phyloP scores from a whole-genome alignment of 2,797 vertebrate genomes.

The Remorina albescens region DNA sequence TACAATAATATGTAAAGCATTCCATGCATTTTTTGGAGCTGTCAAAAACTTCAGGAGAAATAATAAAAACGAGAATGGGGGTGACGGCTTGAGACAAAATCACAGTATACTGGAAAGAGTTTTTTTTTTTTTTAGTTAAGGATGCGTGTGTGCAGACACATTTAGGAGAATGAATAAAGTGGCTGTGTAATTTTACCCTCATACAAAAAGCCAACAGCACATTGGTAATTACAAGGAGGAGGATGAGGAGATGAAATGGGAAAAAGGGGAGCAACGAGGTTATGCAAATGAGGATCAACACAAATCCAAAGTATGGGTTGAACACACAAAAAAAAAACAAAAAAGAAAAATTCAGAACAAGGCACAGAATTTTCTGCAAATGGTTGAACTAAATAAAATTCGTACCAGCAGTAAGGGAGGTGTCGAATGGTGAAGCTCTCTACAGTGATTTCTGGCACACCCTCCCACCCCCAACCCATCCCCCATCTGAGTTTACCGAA shows the following conservation, averaged over 20 bases:
- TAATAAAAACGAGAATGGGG: constrained; percentile 19
- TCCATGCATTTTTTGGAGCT: constrained; percentile 76
- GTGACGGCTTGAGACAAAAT: constrained; percentile 78
- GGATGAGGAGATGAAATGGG: constrained; percentile 54
- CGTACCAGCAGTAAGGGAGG: constrained; percentile 90
- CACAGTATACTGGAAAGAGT: constrained; percentile 83
- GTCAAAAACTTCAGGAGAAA: constrained; percentile 48
- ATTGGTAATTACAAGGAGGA: constrained; percentile 65
- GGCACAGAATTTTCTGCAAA: constrained; percentile 99
- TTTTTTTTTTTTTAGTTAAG: constrained; percentile 73
- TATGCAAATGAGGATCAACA: constrained; percentile 69
- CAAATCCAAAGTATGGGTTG: constrained; percentile 78
- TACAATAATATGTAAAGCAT: constrained; percentile 77
- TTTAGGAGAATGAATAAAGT: constrained; percentile 76
- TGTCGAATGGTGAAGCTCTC: constrained; percentile 95
- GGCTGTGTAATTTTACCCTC: constrained; percentile 79
- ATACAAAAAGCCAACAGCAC: constrained; percentile 81
- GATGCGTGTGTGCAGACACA: constrained; percentile 69
- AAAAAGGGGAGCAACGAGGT: constrained; percentile 46
- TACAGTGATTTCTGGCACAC: constrained; percentile 90
- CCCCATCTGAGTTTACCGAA: constrained; percentile 52
- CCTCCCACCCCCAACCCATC: constrained; percentile 68
- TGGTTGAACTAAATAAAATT: constrained; percentile 91
- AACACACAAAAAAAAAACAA: constrained; percentile 63
- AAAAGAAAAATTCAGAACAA: constrained; percentile 89